phyloP scores from a whole-genome alignment of 2,797 vertebrate species.

The Mareca strepera region DNA sequence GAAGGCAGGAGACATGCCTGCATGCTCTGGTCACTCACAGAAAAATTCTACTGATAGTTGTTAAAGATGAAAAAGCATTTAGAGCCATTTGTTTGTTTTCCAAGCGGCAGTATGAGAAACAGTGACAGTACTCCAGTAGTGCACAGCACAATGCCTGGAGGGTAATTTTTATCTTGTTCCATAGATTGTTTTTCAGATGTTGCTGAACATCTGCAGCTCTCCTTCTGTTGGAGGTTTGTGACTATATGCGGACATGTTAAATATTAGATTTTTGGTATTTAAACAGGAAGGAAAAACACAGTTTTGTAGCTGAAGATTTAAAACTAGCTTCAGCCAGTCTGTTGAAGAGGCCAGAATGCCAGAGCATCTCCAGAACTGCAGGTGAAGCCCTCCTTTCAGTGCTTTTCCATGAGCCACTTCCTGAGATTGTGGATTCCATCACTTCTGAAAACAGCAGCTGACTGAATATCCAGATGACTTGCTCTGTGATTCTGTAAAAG shows the following conservation, averaged over 20 bases:
- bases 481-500: conserved; percentile 13
- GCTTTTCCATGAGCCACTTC: neutral
- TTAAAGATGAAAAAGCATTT: neutral
- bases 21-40: neutral
- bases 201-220: neutral
- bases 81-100: neutral
- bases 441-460: conserved; percentile 16
- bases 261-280: neutral
- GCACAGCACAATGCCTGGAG: neutral
- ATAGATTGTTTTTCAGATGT: neutral
- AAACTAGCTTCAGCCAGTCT: neutral
- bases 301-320: neutral
- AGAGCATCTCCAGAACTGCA: neutral
- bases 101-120: neutral
- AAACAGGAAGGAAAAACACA: neutral
- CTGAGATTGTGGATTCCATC: neutral
- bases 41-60: neutral
- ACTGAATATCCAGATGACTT: conserved; percentile 49
- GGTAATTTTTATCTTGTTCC: neutral
- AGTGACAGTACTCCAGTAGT: neutral
- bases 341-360: neutral
- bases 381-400: neutral
- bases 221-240: neutral
- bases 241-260: neutral
- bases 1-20: neutral